Conservation (phyloP, 2,113 vertebrate genomes). For the Hydrolagus affinis region DNA sequence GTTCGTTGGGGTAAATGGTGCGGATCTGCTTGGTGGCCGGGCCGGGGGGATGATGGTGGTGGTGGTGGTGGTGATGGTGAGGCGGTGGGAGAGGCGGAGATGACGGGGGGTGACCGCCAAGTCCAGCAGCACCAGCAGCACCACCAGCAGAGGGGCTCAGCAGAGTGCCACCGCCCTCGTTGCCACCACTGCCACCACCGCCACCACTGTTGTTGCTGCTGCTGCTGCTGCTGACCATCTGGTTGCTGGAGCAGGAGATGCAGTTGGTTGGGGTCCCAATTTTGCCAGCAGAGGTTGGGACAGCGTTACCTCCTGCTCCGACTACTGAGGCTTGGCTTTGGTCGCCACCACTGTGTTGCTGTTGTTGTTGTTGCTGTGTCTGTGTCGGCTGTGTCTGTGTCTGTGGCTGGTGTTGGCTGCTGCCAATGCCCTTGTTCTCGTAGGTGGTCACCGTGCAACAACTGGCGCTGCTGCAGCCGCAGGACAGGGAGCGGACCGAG, state of each 20-base stretch:
- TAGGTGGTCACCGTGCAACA: conserved; percentile 95
- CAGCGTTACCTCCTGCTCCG: conserved; percentile 48
- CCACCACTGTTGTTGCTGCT: conserved; percentile 3
- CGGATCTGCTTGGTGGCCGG: conserved; percentile 61
- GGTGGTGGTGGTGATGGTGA: not conserved
- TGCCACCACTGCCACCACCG: conserved; percentile 22
- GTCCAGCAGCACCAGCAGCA: conserved; percentile 44
- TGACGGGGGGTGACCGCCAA: conserved; percentile 49
- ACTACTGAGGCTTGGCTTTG: not conserved
- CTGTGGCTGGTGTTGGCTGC: conserved; percentile 67
- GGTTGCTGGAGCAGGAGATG: conserved; percentile 56
- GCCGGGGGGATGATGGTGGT: not conserved
- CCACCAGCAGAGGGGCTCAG: conserved; percentile 54
- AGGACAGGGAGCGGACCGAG: conserved; percentile 97
- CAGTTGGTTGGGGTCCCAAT: conserved; percentile 56
- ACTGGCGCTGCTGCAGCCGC: conserved; percentile 97
- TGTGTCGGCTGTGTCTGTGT: conserved; percentile 37
- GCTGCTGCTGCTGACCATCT: conserved; percentile 68
- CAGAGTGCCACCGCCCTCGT: conserved; percentile 59
- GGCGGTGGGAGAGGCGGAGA: not conserved
- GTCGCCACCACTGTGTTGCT: conserved; percentile 38
- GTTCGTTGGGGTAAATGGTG: conserved; percentile 83
- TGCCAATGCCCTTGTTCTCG: conserved; percentile 70
- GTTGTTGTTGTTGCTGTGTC: conserved; percentile 52
- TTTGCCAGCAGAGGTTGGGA: conserved; percentile 47